phyloP scores from a whole-genome alignment of 2,888 invertebrate species.

The Diadromus collaris region DNA sequence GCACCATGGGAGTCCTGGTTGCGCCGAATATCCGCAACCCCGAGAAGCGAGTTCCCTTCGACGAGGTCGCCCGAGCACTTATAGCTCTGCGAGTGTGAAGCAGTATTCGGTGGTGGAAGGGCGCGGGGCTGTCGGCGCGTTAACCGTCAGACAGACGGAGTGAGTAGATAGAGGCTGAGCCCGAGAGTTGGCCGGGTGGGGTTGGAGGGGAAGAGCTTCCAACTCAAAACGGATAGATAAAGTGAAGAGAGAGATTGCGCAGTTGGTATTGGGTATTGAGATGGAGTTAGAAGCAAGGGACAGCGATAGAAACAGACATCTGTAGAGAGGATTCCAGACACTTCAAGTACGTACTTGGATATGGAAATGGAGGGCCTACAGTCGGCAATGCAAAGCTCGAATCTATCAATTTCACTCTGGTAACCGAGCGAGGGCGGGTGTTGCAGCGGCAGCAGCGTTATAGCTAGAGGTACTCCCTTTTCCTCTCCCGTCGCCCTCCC shows the following conservation, averaged over 20 bases:
- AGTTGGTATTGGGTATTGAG: constrained; percentile 51
- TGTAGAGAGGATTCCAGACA: constrained; percentile 37
- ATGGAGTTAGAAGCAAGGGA: constrained; percentile 56
- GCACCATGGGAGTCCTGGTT: constrained; percentile 7
- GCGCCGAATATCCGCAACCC: constrained; percentile 17
- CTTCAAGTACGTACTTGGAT: constrained; percentile 74
- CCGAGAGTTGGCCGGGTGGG: constrained; percentile 35
- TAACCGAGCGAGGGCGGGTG: constrained; percentile 47
- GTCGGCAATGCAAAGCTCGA: constrained; percentile 73
- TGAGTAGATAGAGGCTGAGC: constrained; percentile 9
- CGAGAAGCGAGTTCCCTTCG: constrained; percentile 24
- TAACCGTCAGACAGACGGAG: constrained; percentile 24
- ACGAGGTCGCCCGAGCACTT: constrained; percentile 10
- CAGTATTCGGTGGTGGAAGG: constrained; percentile 27
- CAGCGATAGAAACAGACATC: constrained; percentile 48
- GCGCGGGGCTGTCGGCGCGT: constrained; percentile 13
- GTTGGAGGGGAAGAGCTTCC: constrained; percentile 48
- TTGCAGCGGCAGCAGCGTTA: constrained; percentile 51
- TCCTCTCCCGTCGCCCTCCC: constrained; percentile 7
- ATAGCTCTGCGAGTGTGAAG: constrained; percentile 27
- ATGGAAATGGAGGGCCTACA: constrained; percentile 72
- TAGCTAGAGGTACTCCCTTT: constrained; percentile 8
- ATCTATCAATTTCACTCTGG: constrained; percentile 77
- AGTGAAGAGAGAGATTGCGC: constrained; percentile 33
- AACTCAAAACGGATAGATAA: constrained; percentile 28